Evolutionary conservation across 2,113 vertebrate species (phyloP).

Genomic region (Chitala chitala): DNA sequence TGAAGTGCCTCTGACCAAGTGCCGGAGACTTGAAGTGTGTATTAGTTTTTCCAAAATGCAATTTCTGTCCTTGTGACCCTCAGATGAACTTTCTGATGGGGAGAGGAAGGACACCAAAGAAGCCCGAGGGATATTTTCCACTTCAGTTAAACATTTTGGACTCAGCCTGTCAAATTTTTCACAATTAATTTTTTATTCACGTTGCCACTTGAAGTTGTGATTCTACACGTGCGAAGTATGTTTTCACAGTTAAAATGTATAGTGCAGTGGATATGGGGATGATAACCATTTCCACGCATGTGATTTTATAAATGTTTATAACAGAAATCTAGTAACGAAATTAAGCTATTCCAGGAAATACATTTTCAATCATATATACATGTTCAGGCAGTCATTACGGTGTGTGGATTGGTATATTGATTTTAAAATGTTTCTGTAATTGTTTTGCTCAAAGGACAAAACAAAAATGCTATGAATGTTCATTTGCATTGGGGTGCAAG

Average conservation of each 20-base stretch:
- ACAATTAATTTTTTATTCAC: background rate
- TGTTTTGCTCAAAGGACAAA: background rate
- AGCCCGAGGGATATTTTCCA: background rate
- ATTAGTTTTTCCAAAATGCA: background rate
- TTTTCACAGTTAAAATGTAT: background rate
- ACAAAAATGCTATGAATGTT: background rate
- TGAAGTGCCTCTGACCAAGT: background rate
- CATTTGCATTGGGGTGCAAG: background rate
- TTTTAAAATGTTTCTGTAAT: no score
- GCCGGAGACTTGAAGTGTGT: background rate
- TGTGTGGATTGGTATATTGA: no score
- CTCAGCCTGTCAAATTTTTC: background rate
- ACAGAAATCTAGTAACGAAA: background rate
- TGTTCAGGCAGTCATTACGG: background rate
- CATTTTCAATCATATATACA: background rate
- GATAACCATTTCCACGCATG: background rate
- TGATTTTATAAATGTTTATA: background rate
- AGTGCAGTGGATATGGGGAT: background rate
- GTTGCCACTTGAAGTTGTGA: background rate
- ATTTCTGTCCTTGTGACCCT: background rate
- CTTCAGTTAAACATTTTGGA: background rate
- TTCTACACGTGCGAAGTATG: background rate
- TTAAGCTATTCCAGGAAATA: background rate
- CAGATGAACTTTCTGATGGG: background rate
- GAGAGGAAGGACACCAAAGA: background rate